These are phyloP conservation scores for Thumatha senex DNA, from an alignment of 2,888 invertebrate genomes.

Conservation along the genomic window DNA sequence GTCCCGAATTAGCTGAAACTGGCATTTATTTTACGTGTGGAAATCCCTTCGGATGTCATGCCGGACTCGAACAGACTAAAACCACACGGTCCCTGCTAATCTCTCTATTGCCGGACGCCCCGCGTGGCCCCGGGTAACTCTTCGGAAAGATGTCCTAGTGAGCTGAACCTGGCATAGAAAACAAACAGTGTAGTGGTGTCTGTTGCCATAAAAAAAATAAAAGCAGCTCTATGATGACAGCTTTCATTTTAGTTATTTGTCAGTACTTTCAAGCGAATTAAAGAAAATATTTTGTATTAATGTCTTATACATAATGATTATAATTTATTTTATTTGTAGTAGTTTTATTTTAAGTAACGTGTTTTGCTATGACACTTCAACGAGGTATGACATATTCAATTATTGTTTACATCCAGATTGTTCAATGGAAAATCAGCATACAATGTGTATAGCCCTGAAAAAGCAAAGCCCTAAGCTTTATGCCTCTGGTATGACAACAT, in stretches of 20 bases:
- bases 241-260: background rate
- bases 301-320: slow-evolving; percentile 41
- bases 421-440: slow-evolving; percentile 70
- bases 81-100: too few species aligned
- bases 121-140: too few species aligned
- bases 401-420: slow-evolving; percentile 74
- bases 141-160: too few species aligned
- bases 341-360: slow-evolving; percentile 41
- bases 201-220: background rate
- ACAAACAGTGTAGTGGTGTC: too few species aligned
- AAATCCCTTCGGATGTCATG: too few species aligned
- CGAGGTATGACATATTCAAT: slow-evolving; percentile 29
- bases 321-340: slow-evolving; percentile 48
- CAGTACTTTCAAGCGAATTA: background rate
- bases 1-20: too few species aligned
- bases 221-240: background rate
- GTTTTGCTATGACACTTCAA: slow-evolving; percentile 23
- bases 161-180: too few species aligned
- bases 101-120: too few species aligned
- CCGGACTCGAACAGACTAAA: too few species aligned
- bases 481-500: slow-evolving; percentile 72
- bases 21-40: too few species aligned
- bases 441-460: slow-evolving; percentile 62
- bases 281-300: slow-evolving; percentile 1
- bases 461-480: slow-evolving; percentile 66